Percentiles rank a stretch among this genome's conserved stretches.
These are phyloP conservation scores for Clostera curtula DNA, from an alignment of 2,888 invertebrate species.

Conservation along the genomic window DNA sequence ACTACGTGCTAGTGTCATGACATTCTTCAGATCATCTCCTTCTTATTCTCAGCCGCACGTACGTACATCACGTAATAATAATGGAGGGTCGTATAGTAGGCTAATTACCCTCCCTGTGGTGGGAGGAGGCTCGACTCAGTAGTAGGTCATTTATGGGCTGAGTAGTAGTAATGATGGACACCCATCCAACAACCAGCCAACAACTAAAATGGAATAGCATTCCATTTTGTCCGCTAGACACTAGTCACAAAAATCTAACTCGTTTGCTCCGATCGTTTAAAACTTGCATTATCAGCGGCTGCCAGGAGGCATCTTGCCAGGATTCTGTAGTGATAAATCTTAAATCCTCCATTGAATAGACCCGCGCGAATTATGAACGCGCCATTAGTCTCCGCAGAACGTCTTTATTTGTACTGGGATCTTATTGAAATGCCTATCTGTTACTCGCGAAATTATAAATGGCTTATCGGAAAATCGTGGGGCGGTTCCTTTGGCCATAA, in stretches of 20 bases:
- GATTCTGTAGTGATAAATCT: constrained; percentile 68
- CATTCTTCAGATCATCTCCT: too few species aligned
- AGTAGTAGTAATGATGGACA: too few species aligned
- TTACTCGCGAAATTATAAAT: constrained; percentile 37
- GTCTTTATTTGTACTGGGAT: constrained; percentile 61
- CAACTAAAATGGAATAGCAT: too few species aligned
- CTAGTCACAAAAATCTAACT: constrained; percentile 4
- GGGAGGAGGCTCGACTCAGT: too few species aligned
- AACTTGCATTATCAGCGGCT: constrained; percentile 57
- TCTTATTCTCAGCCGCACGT: too few species aligned
- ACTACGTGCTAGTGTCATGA: too few species aligned
- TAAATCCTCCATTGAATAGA: constrained; percentile 60
- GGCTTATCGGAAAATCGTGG: constrained; percentile 28
- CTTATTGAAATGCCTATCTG: constrained; percentile 44
- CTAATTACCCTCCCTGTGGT: too few species aligned
- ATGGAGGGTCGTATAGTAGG: too few species aligned
- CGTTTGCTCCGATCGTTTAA: constrained; percentile 43
- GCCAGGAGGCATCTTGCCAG: constrained; percentile 71
- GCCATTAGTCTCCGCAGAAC: constrained; percentile 61
- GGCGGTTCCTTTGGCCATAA: constrained; percentile 24
- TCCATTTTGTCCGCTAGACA: too few species aligned
- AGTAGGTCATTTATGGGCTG: too few species aligned
- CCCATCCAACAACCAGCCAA: too few species aligned
- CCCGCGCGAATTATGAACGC: constrained; percentile 68
- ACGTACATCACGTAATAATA: too few species aligned